Conservation (phyloP, 2,113 vertebrate species). For the Petrocephalus zakoni region DNA sequence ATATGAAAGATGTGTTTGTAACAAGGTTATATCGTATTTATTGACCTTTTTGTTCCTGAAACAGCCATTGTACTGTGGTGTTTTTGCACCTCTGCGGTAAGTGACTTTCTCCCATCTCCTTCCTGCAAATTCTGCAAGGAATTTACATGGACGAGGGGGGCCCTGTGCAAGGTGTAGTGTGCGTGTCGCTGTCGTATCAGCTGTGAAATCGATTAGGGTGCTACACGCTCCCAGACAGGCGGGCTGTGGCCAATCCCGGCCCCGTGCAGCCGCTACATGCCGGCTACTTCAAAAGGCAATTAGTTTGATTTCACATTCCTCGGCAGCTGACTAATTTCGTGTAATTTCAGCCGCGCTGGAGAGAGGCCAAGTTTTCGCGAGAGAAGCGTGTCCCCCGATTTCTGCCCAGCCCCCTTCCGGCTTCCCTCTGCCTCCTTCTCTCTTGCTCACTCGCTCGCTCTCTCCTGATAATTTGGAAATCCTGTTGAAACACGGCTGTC, state of each 20-base stretch:
- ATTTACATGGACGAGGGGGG: conserved; percentile 46
- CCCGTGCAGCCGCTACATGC: conserved; percentile 40
- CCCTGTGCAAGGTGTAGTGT: conserved; percentile 38
- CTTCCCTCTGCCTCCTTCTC: conserved; percentile 26
- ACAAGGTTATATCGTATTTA: neutral
- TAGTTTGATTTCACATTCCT: conserved; percentile 84
- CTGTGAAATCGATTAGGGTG: conserved; percentile 51
- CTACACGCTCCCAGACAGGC: conserved; percentile 27
- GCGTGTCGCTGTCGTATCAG: conserved; percentile 47
- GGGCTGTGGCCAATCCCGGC: conserved; percentile 32
- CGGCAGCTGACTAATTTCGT: conserved; percentile 79
- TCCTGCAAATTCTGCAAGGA: conserved; percentile 33
- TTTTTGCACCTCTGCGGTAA: neutral
- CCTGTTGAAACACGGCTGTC: conserved; percentile 76
- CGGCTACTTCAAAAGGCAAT: conserved; percentile 76
- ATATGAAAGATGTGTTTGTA: neutral
- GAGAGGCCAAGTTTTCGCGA: conserved; percentile 72
- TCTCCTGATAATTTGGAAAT: conserved; percentile 76
- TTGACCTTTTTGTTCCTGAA: conserved; percentile 21
- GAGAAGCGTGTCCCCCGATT: conserved; percentile 52
- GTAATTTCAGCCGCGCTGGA: conserved; percentile 79
- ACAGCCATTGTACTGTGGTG: neutral
- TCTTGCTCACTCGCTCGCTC: conserved; percentile 4
- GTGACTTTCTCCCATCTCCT: conserved; percentile 30
- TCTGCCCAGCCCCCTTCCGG: conserved; percentile 22